These are phyloP conservation scores for Biston stratarius DNA, from an alignment of 2,888 invertebrate genomes.

Conservation along the genomic window DNA sequence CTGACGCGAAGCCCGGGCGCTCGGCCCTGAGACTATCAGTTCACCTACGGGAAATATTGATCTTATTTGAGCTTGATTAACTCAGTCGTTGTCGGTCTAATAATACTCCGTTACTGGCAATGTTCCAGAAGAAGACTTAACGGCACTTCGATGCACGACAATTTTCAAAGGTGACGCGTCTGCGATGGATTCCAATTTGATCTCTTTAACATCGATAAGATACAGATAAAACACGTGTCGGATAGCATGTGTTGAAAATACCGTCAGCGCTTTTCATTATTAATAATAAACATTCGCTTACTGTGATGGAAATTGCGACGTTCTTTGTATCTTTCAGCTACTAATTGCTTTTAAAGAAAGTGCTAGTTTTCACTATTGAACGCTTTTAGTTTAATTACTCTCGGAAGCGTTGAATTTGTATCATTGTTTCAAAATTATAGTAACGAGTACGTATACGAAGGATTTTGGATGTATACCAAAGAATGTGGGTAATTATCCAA, in stretches of 20 bases:
- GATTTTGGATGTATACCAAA: conserved; percentile 28
- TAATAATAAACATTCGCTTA: conserved; percentile 19
- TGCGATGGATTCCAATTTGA: conserved; percentile 58
- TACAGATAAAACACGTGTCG: conserved; percentile 18
- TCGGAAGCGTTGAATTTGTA: conserved; percentile 3
- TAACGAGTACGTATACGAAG: background rate
- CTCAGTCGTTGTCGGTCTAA: conserved; percentile 83
- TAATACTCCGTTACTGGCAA: conserved; percentile 83
- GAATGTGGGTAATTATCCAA: conserved; percentile 17
- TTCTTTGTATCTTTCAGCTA: conserved; percentile 17
- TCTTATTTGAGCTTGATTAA: conserved; percentile 86
- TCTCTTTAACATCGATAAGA: conserved; percentile 20
- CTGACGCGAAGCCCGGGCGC: conserved; percentile 58
- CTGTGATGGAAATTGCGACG: conserved; percentile 5
- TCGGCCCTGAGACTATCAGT: conserved; percentile 72
- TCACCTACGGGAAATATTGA: conserved; percentile 82
- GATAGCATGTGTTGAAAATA: conserved; percentile 13
- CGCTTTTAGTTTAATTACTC: conserved; percentile 28
- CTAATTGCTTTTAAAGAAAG: conserved; percentile 10
- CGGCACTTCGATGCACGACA: conserved; percentile 83
- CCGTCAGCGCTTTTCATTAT: conserved; percentile 8
- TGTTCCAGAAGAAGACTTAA: conserved; percentile 82
- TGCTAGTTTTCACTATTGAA: conserved; percentile 11
- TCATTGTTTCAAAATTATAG: conserved; percentile 7
- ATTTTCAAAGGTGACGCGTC: conserved; percentile 79